These are phyloP conservation scores for Trichogramma evanescens DNA, from an alignment of 2,888 invertebrate genomes.

Conservation along the genomic window DNA sequence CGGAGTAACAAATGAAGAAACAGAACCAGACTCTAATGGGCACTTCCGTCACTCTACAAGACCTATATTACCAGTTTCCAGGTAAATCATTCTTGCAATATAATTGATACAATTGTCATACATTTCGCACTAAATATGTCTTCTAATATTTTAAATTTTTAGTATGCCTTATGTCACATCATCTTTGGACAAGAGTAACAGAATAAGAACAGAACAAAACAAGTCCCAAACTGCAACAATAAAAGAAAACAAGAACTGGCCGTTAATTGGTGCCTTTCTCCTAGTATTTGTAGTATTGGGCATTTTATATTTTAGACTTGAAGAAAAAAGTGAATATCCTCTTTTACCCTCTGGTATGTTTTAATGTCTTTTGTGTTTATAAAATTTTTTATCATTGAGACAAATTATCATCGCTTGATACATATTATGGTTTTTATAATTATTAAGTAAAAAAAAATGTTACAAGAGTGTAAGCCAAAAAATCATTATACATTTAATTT, in stretches of 20 bases:
- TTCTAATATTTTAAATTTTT: slow-evolving; percentile 4
- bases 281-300: slow-evolving; percentile 46
- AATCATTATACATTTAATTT: no score
- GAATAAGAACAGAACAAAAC: slow-evolving; percentile 15
- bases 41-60: slow-evolving; percentile 35
- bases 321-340: slow-evolving; percentile 42
- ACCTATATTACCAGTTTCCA: slow-evolving; percentile 35
- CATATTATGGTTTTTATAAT: slow-evolving; percentile 13
- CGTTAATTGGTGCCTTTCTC: no score
- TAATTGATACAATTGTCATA: no score
- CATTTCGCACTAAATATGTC: slow-evolving; percentile 3
- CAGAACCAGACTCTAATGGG: slow-evolving; percentile 43
- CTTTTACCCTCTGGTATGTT: slow-evolving; percentile 44
- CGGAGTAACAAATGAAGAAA: slow-evolving; percentile 30
- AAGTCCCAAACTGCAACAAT: slow-evolving; percentile 12
- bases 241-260: slow-evolving; percentile 32
- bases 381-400: neutral
- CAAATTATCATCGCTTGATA: slow-evolving; percentile 17
- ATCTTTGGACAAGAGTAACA: slow-evolving; percentile 32
- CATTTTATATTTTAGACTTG: slow-evolving; percentile 45
- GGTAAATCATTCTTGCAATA: slow-evolving; percentile 27
- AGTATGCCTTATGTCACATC: slow-evolving; percentile 33
- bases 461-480: no score
- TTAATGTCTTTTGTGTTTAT: slow-evolving; percentile 13
- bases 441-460: neutral